Conservation (phyloP, 2,888 invertebrate genomes). For the Alentia gelatinosa region DNA sequence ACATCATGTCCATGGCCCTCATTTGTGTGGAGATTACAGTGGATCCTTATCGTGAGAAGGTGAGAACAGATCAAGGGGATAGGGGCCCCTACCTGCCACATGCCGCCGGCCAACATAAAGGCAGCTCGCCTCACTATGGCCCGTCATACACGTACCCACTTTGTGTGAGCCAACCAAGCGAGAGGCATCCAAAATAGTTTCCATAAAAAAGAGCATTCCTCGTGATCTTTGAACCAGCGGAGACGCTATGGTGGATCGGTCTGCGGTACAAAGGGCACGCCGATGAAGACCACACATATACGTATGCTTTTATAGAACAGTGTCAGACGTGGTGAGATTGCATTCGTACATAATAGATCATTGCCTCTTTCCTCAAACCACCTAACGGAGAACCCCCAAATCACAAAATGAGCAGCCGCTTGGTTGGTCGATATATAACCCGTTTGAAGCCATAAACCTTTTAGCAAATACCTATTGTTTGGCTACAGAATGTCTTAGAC, state of each 20-base stretch:
- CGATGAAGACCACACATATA: neutral
- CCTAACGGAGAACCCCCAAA: neutral
- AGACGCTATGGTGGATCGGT: neutral
- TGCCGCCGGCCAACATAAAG: neutral
- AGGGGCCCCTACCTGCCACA: neutral
- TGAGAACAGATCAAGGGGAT: neutral
- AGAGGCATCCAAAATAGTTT: neutral
- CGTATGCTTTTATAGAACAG: neutral
- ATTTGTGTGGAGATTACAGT: neutral
- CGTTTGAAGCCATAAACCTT: neutral
- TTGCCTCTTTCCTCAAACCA: neutral
- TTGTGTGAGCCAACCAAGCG: neutral
- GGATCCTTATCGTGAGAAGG: neutral
- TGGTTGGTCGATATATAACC: neutral
- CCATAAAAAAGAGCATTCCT: neutral
- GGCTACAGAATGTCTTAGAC: neutral
- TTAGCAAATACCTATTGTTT: constrained; percentile 3
- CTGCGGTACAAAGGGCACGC: neutral
- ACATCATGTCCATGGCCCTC: neutral
- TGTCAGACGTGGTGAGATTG: neutral
- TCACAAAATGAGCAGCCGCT: neutral
- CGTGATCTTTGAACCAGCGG: neutral
- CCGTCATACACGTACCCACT: constrained; percentile 1
- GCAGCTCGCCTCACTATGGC: neutral
- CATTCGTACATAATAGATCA: neutral